Conservation (phyloP, 2,888 invertebrate species). For the Heliconius cydno region DNA sequence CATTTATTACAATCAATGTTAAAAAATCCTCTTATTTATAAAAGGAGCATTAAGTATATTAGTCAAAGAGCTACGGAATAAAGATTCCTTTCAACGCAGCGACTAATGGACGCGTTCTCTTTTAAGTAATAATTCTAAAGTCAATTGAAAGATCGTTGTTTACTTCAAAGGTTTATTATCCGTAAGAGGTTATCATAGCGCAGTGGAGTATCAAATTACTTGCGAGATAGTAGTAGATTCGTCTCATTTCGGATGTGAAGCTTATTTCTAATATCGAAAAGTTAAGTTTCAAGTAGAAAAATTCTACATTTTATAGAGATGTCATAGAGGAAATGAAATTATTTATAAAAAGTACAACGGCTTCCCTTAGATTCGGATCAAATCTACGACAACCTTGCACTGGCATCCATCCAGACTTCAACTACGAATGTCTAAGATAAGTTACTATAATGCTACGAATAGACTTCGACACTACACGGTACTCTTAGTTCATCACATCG, state of each 20-base stretch:
- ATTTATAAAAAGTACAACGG: no score
- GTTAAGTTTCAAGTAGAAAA: no score
- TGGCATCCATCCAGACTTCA: no score
- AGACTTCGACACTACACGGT: no score
- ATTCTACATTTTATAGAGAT: no score
- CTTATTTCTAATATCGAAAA: no score
- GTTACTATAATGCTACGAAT: no score
- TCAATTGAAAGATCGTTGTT: background rate
- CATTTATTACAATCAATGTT: background rate
- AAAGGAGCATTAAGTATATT: conserved; percentile 8
- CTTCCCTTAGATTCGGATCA: no score
- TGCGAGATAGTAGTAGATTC: background rate
- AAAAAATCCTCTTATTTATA: background rate
- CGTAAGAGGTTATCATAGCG: background rate
- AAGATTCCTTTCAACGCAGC: conserved; percentile 1
- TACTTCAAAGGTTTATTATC: background rate
- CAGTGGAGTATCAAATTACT: background rate
- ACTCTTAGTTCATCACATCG: no score
- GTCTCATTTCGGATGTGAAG: background rate
- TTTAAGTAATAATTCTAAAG: background rate
- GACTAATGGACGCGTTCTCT: conserved; percentile 1
- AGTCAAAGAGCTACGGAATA: background rate
- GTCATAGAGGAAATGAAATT: no score
- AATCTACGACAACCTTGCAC: no score
- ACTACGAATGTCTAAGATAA: no score